A percentile compares a stretch with the other conserved stretches of the same genome.
These are phyloP conservation scores for Eugnorisma glareosa DNA, from an alignment of 2,888 invertebrate species.

Conservation along the genomic window DNA sequence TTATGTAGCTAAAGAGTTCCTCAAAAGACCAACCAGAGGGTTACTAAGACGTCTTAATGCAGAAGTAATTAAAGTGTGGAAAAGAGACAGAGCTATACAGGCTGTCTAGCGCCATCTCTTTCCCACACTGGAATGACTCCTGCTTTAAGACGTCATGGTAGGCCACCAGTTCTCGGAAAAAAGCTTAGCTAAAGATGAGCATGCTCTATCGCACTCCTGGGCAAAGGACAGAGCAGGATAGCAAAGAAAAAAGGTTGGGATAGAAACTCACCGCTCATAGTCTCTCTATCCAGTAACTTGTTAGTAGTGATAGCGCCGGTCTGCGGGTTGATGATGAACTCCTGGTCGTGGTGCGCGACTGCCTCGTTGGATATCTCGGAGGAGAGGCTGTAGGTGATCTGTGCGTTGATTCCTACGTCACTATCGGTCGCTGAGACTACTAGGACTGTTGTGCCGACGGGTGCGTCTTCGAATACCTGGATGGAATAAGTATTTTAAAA, in stretches of 20 bases:
- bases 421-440: conserved; percentile 98
- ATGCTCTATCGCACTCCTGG: too few relatives aligned
- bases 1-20: neutral
- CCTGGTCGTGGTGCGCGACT: conserved; percentile 91
- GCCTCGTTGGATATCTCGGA: conserved; percentile 91
- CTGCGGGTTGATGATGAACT: conserved; percentile 97
- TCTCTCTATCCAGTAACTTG: conserved; percentile 96
- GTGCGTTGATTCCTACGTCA: conserved; percentile 98
- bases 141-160: too few relatives aligned
- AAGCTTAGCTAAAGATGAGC: neutral
- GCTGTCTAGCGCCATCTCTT: too few relatives aligned
- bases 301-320: conserved; percentile 98
- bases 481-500: neutral
- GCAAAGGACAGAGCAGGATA: too few relatives aligned
- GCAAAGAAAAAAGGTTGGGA: too few relatives aligned
- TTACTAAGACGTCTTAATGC: too few relatives aligned
- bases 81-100: too few relatives aligned
- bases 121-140: too few relatives aligned
- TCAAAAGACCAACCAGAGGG: neutral
- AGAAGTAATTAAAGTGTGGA: too few relatives aligned
- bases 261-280: conserved; percentile 88
- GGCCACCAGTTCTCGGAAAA: neutral
- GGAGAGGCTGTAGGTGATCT: conserved; percentile 94
- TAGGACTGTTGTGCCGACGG: conserved; percentile 97
- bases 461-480: conserved; percentile 97